Percentiles rank a stretch among this genome's conserved stretches.
Conservation (phyloP, 2,888 invertebrate genomes). For the Caenorhabditis sp. region DNA sequence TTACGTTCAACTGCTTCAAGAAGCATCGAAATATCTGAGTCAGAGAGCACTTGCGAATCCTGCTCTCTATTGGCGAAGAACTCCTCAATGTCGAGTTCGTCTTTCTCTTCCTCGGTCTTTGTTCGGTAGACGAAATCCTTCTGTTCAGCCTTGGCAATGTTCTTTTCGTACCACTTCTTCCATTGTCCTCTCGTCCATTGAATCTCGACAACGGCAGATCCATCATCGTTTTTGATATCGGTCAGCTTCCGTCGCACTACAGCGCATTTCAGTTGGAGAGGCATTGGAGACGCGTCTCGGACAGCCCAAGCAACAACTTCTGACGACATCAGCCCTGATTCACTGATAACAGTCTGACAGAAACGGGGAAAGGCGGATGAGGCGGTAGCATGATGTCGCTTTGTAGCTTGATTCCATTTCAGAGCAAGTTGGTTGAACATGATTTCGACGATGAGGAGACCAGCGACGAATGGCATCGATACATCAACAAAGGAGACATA, state of each 20-base stretch:
- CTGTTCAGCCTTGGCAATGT: constrained; percentile 66
- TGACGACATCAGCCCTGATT: constrained; percentile 33
- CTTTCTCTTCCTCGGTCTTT: constrained; percentile 75
- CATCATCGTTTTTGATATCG: constrained; percentile 26
- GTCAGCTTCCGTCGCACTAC: constrained; percentile 50
- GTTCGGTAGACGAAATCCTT: constrained; percentile 76
- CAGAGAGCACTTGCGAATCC: constrained; percentile 57
- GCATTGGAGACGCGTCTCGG: constrained; percentile 71
- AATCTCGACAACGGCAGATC: constrained; percentile 52
- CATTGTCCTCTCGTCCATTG: constrained; percentile 73
- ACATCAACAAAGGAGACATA: constrained; percentile 69
- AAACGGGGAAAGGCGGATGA: constrained; percentile 58
- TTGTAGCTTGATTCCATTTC: constrained; percentile 44
- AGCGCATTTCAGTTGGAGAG: constrained; percentile 66
- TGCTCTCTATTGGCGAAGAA: constrained; percentile 61
- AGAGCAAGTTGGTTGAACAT: constrained; percentile 36
- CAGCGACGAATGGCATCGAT: constrained; percentile 61
- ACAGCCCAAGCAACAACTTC: constrained; percentile 66
- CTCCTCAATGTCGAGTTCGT: constrained; percentile 67
- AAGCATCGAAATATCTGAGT: constrained; percentile 62
- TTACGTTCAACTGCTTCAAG: constrained; percentile 59
- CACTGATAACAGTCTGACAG: constrained; percentile 8
- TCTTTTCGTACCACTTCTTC: constrained; percentile 74
- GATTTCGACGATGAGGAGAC: constrained; percentile 50
- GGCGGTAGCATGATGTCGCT: constrained; percentile 22